Conservation (phyloP, 2,113 vertebrate species). For the Nanorana parkeri region DNA sequence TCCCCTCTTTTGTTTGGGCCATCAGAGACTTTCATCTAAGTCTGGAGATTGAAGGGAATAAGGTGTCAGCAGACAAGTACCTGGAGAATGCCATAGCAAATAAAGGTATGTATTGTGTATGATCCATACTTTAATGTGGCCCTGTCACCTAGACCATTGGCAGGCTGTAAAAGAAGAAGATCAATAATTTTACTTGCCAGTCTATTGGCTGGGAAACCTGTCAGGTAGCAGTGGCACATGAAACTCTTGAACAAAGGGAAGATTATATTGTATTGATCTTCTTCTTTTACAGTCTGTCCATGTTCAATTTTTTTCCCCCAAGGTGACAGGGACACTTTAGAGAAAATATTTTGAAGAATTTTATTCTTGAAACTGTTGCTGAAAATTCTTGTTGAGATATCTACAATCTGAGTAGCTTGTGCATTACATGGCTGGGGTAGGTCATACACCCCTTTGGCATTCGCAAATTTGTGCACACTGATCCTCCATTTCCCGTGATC, state of each 20-base stretch:
- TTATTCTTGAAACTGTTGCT: too few species aligned
- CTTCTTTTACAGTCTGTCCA: too few species aligned
- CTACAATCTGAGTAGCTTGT: too few species aligned
- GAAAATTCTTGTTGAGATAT: too few species aligned
- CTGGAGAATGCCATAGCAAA: constrained; percentile 17
- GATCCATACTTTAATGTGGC: neutral
- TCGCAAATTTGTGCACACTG: too few species aligned
- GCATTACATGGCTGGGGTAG: too few species aligned
- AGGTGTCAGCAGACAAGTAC: constrained; percentile 16
- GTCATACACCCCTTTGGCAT: too few species aligned
- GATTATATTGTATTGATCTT: neutral
- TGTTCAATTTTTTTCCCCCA: too few species aligned
- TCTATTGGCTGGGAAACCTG: neutral
- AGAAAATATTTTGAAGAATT: too few species aligned
- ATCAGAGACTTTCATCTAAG: constrained; percentile 15
- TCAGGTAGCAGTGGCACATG: neutral
- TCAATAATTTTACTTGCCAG: neutral
- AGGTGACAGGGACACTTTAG: too few species aligned
- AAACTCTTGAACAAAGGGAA: neutral
- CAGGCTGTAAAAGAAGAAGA: neutral
- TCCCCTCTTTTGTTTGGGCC: neutral
- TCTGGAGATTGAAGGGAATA: neutral
- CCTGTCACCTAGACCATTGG: neutral
- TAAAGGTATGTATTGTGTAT: neutral
- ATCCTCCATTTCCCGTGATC: too few species aligned